phyloP scores from a whole-genome alignment of 2,113 vertebrate species.

The Heterotis niloticus region DNA sequence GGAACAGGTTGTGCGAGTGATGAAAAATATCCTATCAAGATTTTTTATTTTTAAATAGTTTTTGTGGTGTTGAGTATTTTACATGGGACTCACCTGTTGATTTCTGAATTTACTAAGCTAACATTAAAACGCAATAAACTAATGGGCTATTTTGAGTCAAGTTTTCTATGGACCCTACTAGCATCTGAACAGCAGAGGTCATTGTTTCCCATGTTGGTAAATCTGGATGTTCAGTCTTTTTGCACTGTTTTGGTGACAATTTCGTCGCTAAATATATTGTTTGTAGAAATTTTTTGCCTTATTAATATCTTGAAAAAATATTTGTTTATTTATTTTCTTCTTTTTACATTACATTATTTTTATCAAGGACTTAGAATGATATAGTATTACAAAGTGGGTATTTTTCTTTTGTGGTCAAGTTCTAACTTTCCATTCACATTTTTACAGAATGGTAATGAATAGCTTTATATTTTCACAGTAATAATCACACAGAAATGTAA shows the following conservation, averaged over 20 bases:
- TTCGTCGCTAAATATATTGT: slow-evolving; percentile 2
- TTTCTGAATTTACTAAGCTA: slow-evolving; percentile 7
- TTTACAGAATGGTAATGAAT: slow-evolving; percentile 29
- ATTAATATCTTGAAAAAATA: background rate
- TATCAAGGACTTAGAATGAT: slow-evolving; percentile 8
- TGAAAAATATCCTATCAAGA: background rate
- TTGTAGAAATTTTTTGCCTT: background rate
- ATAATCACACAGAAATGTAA: slow-evolving; percentile 44
- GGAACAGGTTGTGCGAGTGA: background rate
- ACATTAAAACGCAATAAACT: background rate
- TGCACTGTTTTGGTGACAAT: background rate
- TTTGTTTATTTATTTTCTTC: background rate
- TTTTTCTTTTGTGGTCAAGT: background rate
- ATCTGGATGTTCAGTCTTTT: background rate
- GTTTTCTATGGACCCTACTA: background rate
- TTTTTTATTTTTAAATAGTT: background rate
- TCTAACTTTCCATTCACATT: slow-evolving; percentile 18
- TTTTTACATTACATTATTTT: background rate
- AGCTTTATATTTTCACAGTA: slow-evolving; percentile 41
- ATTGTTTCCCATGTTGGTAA: slow-evolving; percentile 15
- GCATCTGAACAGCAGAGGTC: slow-evolving; percentile 28
- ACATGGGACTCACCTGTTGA: background rate
- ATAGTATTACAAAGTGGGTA: background rate
- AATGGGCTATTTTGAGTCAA: slow-evolving; percentile 2
- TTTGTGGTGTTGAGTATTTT: background rate